Base-by-base conservation (phyloP, 2,797 vertebrate genomes). In the Syngnathus acus region DNA sequence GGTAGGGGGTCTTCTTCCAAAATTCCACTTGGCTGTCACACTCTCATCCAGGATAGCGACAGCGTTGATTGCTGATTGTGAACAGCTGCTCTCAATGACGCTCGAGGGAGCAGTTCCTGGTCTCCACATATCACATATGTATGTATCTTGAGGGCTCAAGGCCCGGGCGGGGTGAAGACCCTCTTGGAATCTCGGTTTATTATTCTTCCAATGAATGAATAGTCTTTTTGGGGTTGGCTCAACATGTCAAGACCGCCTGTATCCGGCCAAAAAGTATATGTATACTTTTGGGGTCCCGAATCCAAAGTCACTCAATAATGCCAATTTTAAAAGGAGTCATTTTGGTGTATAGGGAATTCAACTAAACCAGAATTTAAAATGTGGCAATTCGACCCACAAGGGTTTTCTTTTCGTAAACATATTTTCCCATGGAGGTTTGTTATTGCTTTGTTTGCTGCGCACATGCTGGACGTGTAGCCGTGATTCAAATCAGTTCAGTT, bases 61-160 rank as follows among this genome's bases (percentile, higher is more conserved):
- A 39, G 73, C 76, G 68, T 72, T 84, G 84, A 84, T 86, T 86
- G 69, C 84, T 83, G 82, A 87, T 87, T 87, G 77, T 73, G 5
- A 74, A 76, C 84, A 89, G 82, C 85, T 87, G 86, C 78, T 71
- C 64, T 71, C 78, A 81, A 86, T 86, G 84, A 81, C 74, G 64
- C 78, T 68, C 58, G 13, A 17, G 37, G 38, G 21, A 37, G 54
- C 69, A 62, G 68, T 64, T 74, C 74, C 64, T 66, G 6, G 55
- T 16, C 26, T 13, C 10, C 54, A 13, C 50, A 53, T 39, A 19
- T 37, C 19, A 40, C 4, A 10, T 38, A 5, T 10, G 7, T 38
- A 5, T 11, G 26, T 8, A 50, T 53, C 21, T 21, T 51, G 2
- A 51, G 50, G 50, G 50, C 19, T 8, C 50, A 21, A 53, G n/a